Base-by-base conservation (phyloP, 2,888 invertebrate species). In the Leucophenga maculata region DNA sequence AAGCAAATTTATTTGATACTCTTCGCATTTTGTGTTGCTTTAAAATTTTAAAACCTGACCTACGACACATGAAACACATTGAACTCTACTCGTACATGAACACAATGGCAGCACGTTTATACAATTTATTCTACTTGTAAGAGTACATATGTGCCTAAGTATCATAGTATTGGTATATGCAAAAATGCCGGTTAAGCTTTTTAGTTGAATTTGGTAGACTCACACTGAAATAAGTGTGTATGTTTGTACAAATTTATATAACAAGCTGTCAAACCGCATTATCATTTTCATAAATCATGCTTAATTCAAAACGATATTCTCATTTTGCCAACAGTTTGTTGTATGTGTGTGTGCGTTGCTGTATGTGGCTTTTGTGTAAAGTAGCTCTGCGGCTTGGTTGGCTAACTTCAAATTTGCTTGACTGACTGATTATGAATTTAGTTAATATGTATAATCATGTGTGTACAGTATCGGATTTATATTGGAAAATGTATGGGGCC, bases 271-370 rank as follows among this genome's bases (percentile, higher is more conserved):
- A 78, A 77, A 78, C 77, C 80, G 72, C 75, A 78, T 78, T 77
- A 74, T 73, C 74, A 75, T 78, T 79, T 78, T 76, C 77, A 84
- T 83, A 79, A 77, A 80, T 85, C 79, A 81, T 79, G 74, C 76
- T 78, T 77, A 82, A 83, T 80, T 75, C 76, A 74, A 75, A 77
- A 77, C 75, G 75, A 76, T 82, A 76, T 78, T 78, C 79, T 77
- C 75, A 78, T 77, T 77, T 74, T 72, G 71, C 71, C 71, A 54
- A 50, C 44, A 65, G 59, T 50, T 26, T 26, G 26, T n/a, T n/a
- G n/a, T n/a, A n/a, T n/a, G n/a, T n/a, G n/a, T 13, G 13, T 57
- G 2, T 31, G 39, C 39, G 50, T 8, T 50, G n/a, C n/a, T 18
- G 6, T 50, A 16, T 50, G 16, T n/a, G 16, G 3, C n/a, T 50